These are phyloP conservation scores for Meloidogyne floridensis DNA, from an alignment of 1,140 invertebrate species.

Conservation along the genomic window DNA sequence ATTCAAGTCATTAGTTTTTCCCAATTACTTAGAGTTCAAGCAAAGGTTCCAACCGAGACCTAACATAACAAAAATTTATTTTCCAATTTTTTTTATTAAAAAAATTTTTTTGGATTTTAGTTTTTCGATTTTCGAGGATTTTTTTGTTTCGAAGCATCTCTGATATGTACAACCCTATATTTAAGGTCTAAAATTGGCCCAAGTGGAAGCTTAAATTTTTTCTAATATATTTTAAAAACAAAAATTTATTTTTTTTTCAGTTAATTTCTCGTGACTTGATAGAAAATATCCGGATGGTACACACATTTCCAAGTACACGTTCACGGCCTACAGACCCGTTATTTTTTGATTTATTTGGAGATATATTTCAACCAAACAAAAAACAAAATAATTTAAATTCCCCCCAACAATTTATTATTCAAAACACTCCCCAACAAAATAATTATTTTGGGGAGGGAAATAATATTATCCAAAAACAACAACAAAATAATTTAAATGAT, in stretches of 20 bases:
- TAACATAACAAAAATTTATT: too few species aligned
- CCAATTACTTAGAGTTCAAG: too few species aligned
- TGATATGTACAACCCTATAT: too few species aligned
- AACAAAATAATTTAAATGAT: not conserved
- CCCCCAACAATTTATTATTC: not conserved
- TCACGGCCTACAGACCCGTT: conserved; percentile 37
- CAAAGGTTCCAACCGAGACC: too few species aligned
- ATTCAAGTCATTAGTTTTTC: too few species aligned
- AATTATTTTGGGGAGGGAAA: not conserved
- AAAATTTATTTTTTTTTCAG: conserved; percentile 35
- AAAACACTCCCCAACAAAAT: not conserved
- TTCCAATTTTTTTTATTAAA: too few species aligned
- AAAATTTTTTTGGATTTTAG: too few species aligned
- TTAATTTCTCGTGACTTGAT: conserved; percentile 53
- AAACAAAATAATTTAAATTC: not conserved
- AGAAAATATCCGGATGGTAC: conserved; percentile 54
- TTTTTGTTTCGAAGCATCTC: too few species aligned
- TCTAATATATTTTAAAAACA: too few species aligned
- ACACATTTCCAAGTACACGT: conserved; percentile 24
- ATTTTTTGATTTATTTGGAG: conserved; percentile 59
- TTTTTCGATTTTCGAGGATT: too few species aligned
- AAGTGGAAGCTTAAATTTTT: too few species aligned
- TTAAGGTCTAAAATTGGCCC: too few species aligned
- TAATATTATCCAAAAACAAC: not conserved
- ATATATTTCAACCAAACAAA: conserved; percentile 51